Evolutionary conservation across 2,888 invertebrate genomes (phyloP).

Genomic region (Pyralis farinalis): DNA sequence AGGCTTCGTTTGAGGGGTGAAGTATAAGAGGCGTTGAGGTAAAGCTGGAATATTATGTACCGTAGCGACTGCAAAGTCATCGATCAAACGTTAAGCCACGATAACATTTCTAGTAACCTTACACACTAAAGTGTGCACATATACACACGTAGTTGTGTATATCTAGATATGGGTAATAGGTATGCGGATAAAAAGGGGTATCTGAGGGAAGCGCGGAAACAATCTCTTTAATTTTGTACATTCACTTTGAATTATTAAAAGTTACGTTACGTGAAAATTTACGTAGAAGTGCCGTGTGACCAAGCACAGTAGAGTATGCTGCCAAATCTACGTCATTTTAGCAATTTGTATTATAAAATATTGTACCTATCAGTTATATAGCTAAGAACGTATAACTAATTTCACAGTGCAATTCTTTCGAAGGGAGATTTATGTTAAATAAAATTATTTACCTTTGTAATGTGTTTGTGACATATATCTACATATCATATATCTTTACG

Average conservation of each 20-base stretch:
- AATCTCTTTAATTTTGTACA: constrained; percentile 8
- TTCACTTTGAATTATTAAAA: constrained; percentile 9
- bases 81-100: constrained; percentile 54
- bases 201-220: constrained; percentile 3
- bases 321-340: too few species aligned
- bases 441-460: too few species aligned
- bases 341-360: too few species aligned
- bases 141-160: constrained; percentile 23
- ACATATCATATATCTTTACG: too few species aligned
- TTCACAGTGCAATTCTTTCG: too few species aligned
- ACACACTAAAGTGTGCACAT: neutral
- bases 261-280: constrained; percentile 5
- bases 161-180: constrained; percentile 11
- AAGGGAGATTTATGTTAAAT: too few species aligned
- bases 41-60: constrained; percentile 46
- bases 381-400: too few species aligned
- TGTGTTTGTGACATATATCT: too few species aligned
- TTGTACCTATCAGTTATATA: too few species aligned
- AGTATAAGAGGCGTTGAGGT: constrained; percentile 25
- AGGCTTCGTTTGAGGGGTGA: constrained; percentile 28
- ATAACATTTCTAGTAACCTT: constrained; percentile 23
- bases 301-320: too few species aligned
- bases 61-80: constrained; percentile 54
- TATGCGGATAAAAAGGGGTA: neutral
- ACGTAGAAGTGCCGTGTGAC: constrained; percentile 1